phyloP scores from a whole-genome alignment of 2,113 vertebrate genomes.

The Cochlearius cochlearius region DNA sequence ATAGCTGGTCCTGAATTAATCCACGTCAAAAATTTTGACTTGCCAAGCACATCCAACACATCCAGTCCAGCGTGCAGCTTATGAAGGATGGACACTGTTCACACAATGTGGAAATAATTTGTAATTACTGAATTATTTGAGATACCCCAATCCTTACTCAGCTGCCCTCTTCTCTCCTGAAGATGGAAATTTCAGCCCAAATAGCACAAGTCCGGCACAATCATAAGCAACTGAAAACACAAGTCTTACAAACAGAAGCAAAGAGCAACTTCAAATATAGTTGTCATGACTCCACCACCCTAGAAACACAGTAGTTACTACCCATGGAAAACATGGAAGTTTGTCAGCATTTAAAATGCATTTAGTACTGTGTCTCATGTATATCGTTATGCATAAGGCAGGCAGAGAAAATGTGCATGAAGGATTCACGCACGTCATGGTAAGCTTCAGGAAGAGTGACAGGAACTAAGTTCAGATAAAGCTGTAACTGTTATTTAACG shows the following conservation, averaged over 20 bases:
- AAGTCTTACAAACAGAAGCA: background rate
- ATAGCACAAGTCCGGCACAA: background rate
- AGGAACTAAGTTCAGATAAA: conserved; percentile 5
- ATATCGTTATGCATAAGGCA: background rate
- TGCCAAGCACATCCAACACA: background rate
- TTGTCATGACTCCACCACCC: background rate
- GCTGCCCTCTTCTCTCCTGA: background rate
- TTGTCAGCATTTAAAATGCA: background rate
- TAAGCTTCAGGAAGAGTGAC: background rate
- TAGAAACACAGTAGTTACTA: background rate
- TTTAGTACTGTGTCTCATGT: background rate
- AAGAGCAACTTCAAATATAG: background rate
- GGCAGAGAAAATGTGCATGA: background rate
- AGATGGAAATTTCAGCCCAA: background rate
- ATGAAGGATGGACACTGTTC: background rate
- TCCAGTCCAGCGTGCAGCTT: background rate
- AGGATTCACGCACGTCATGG: background rate
- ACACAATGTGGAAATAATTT: background rate
- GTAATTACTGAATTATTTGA: background rate
- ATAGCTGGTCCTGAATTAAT: background rate
- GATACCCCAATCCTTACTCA: background rate
- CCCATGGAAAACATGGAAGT: background rate
- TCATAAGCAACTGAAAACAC: background rate
- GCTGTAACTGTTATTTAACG: background rate
- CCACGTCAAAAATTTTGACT: background rate